Evolutionary conservation across 35 echinoderm and acorn worm species (phyloP), one percentile per base, ranked within the genome.

Genomic region (Nesometra sesokonis): DNA sequence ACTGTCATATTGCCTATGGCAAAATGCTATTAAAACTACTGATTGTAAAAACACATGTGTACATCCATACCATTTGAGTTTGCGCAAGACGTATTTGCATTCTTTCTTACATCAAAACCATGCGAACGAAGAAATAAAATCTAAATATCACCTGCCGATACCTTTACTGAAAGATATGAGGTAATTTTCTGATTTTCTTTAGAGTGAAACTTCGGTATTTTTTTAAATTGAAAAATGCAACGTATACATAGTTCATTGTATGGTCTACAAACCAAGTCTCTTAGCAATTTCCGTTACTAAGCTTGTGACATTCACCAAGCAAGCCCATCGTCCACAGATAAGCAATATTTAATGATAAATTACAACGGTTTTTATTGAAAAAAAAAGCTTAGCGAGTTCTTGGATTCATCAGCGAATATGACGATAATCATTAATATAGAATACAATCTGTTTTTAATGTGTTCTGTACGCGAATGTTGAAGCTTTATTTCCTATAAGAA

Each of bases 261-360:
- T 67, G 52, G 23, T 67, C 52, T 19, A 67, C 52, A 67, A 17
- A 67, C 52, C 2, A 17, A 67, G 0, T 67, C 52, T 67, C 52
- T 67, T 9, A 67, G 7, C 52, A 67, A 67, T 67, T 67, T 67
- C 52, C 52, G 52, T 67, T 67, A 2, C 39, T 43, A 43, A 43
- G 39, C 39, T 43, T 43, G 39, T 15, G 39, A 43, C 39, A 43
- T 43, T 19, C 52, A 67, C 23, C 0, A 19, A 19, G 11, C 23
- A 67, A 13, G 23, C 52, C 0, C 52, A 1, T 17, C 52, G 11
- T 67, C 21, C 23, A 2, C 9, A 67, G 52, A 67, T 67, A 67
- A 67, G 52, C 52, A 67, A 67, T 67, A 67, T 67, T 67, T 67
- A 67, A 67, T 67, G 52, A 67, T 67, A 67, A 67, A 67, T 67